Conservation (phyloP, 2,797 vertebrate genomes). For the Ispidina picta region DNA sequence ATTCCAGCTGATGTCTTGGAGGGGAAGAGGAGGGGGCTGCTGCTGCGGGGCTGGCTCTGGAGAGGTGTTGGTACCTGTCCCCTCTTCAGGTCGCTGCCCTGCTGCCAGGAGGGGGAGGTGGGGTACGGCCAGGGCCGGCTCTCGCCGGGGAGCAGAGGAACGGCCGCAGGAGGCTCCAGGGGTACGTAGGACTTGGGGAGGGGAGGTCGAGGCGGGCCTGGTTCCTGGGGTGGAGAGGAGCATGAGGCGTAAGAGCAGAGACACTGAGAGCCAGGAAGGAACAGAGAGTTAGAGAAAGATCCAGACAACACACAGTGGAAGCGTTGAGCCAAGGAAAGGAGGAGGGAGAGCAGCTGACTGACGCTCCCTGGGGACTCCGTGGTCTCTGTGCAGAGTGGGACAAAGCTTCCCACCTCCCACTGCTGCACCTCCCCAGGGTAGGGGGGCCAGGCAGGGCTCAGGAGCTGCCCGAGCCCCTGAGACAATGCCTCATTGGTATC, state of each 20-base stretch:
- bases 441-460: not conserved
- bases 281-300: constrained; percentile 69
- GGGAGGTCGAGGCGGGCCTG: constrained; percentile 92
- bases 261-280: constrained; percentile 70
- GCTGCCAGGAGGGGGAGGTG: constrained; percentile 82
- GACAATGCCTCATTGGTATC: not conserved
- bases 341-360: not conserved
- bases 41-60: not conserved
- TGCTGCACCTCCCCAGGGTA: not conserved
- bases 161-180: constrained; percentile 86
- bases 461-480: not conserved
- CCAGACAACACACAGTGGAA: not conserved
- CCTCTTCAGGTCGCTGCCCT: constrained; percentile 79
- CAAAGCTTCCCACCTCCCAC: not conserved
- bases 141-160: constrained; percentile 85
- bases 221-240: constrained; percentile 86
- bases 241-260: constrained; percentile 69
- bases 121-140: constrained; percentile 83
- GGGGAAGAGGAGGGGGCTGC: not conserved
- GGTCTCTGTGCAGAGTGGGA: not conserved
- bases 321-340: not conserved
- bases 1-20: not conserved
- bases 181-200: constrained; percentile 96
- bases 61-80: constrained; percentile 84
- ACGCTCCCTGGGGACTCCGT: rapidly evolving